phyloP scores from a whole-genome alignment of 2,797 vertebrate species.

The Eulemur mongoz region DNA sequence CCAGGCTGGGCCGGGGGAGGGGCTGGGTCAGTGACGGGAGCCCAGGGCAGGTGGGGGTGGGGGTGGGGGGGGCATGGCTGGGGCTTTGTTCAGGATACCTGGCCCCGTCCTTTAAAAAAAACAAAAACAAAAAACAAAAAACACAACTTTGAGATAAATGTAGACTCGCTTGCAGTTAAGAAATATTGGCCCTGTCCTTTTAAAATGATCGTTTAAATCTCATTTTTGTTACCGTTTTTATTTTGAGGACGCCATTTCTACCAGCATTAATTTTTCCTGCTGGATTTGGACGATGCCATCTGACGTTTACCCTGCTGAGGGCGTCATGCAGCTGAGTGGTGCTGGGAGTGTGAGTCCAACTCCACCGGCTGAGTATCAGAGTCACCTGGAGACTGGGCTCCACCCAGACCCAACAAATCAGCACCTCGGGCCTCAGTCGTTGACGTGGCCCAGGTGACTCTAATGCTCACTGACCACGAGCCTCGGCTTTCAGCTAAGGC shows the following conservation, averaged over 20 bases:
- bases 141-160: neutral
- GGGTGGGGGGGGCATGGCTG: neutral
- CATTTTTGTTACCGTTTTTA: neutral
- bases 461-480: neutral
- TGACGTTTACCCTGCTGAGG: neutral
- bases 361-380: accelerated
- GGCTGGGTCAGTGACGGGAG: neutral
- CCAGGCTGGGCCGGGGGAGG: accelerated
- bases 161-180: neutral
- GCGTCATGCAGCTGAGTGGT: neutral
- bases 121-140: no score
- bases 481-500: no score
- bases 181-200: neutral
- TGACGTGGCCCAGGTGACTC: neutral
- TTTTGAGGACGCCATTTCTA: neutral
- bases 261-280: neutral
- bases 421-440: neutral
- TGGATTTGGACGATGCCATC: accelerated
- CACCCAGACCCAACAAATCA: accelerated
- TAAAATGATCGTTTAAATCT: neutral
- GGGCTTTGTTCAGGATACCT: neutral
- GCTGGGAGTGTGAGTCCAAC: no score
- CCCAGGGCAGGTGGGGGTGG: neutral
- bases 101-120: neutral
- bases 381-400: neutral